Percentiles rank a stretch among this genome's conserved stretches.
phyloP scores from a whole-genome alignment of 2,888 invertebrate genomes.

The Cerastoderma edule region DNA sequence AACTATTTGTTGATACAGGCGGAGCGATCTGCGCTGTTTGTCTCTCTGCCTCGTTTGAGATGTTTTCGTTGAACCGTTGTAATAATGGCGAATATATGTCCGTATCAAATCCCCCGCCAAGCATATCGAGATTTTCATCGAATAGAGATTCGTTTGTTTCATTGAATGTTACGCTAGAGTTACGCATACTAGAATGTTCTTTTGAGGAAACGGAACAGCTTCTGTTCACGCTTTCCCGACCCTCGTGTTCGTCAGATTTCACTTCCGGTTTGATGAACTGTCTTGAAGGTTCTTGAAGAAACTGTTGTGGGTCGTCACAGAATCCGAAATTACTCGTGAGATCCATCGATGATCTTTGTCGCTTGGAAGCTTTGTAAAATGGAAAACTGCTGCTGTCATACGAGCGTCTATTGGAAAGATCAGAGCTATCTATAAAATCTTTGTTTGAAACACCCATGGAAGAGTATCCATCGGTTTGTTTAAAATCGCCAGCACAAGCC shows the following conservation, averaged over 20 bases:
- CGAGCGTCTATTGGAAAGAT: not conserved
- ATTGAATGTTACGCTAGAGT: constrained; percentile 7
- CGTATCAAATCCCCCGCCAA: constrained; percentile 51
- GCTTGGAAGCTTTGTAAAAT: constrained; percentile 11
- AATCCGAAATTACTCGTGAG: constrained; percentile 16
- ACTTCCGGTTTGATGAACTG: constrained; percentile 32
- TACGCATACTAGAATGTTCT: not conserved
- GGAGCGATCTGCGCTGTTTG: constrained; percentile 27
- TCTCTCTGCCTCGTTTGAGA: constrained; percentile 23
- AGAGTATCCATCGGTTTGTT: constrained; percentile 1
- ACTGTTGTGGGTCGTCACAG: constrained; percentile 15
- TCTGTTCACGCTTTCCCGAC: constrained; percentile 13
- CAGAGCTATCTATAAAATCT: constrained; percentile 6
- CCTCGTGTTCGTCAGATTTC: constrained; percentile 13
- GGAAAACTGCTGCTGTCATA: constrained; percentile 6
- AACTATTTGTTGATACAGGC: constrained; percentile 21
- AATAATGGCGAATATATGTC: constrained; percentile 58
- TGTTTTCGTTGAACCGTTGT: constrained; percentile 49
- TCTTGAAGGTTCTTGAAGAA: not conserved
- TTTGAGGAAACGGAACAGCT: constrained; percentile 16
- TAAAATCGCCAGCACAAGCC: constrained; percentile 9
- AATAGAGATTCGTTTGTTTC: constrained; percentile 33
- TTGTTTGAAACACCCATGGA: not conserved
- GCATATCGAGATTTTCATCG: constrained; percentile 48
- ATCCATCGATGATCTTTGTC: constrained; percentile 17